Evolutionary conservation across 1,140 invertebrate genomes (phyloP), one percentile per base, ranked within the genome.

Genomic region (Nebria ingens): DNA sequence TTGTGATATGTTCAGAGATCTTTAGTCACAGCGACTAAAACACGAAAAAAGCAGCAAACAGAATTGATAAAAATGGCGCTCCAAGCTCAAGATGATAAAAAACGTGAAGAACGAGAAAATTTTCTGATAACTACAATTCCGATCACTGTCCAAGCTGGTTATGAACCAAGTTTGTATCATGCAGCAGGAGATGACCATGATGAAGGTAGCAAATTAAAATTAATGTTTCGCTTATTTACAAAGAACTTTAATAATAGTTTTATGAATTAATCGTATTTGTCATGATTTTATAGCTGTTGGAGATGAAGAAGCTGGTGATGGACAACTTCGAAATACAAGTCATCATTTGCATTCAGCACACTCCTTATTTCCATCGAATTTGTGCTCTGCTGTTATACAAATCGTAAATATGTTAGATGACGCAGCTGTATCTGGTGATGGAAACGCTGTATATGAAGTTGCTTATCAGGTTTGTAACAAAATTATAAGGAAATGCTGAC

Each of bases 81-180:
- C 13, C 86, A 96, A 69, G 91, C 93, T 21, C 91, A 97, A 66
- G 92, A 98, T 67, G 93, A 98, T 67, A 93, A 96, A 64, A 92
- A 95, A 67, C 77, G 92, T 19, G 85, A 89, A 25, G 93, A 97
- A 66, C 72, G 97, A 34, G 94, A 98, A 73, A 94, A 92, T 61
- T 99, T 97, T 74, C 80, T 94, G 19, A 91, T 99, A 57, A 96
- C 94, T 2, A 92, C 93, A n/a, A 94, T 98, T 61, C 89, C 95
- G 0, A 89, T 98, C n/a, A 92, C 87, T 1, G 80, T 89, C 23
- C 90, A 97, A 73, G 97, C 97, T 1, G 93, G 94, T 0, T 89
- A 96, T 65, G 96, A 99, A 67, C 95, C 95, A 0, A 93, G 91
- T 54, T 75, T 95, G 21, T 90, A 93, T 69, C 91, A 91, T 67